phyloP scores from a whole-genome alignment of 2,888 invertebrate species.

The Toxonevra muliebris region DNA sequence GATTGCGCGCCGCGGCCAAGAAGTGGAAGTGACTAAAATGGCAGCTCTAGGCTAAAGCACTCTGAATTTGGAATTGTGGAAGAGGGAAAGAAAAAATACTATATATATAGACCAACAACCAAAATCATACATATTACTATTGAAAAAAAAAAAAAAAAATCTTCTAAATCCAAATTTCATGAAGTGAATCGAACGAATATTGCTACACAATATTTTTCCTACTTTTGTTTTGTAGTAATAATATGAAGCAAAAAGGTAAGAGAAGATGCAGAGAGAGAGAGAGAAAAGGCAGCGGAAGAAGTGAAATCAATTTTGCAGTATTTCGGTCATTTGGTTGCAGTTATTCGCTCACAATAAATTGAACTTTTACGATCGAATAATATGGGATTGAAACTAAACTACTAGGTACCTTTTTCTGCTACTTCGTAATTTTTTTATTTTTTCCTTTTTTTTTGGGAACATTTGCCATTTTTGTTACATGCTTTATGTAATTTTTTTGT shows the following conservation, averaged over 20 bases:
- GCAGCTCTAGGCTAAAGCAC: background rate
- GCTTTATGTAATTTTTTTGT: no score
- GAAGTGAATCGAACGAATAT: background rate
- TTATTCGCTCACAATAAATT: conserved; percentile 20
- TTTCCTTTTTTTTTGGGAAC: background rate
- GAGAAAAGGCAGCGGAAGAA: background rate
- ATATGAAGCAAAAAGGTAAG: background rate
- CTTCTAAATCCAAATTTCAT: background rate
- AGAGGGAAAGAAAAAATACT: background rate
- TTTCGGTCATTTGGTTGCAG: conserved; percentile 19
- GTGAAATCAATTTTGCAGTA: conserved; percentile 9
- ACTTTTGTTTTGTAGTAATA: no score
- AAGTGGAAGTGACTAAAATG: background rate
- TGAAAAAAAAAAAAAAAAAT: background rate
- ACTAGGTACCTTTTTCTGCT: no score
- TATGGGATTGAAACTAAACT: background rate
- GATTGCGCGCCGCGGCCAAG: background rate
- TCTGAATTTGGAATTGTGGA: background rate
- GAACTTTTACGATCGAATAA: conserved; percentile 14
- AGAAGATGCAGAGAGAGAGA: background rate
- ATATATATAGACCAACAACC: background rate
- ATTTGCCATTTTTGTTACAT: conserved; percentile 6
- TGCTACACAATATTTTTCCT: background rate
- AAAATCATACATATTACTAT: background rate
- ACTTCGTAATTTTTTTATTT: no score